These are phyloP conservation scores for Tanytarsus gracilentus DNA, from an alignment of 2,888 invertebrate genomes.

Conservation along the genomic window DNA sequence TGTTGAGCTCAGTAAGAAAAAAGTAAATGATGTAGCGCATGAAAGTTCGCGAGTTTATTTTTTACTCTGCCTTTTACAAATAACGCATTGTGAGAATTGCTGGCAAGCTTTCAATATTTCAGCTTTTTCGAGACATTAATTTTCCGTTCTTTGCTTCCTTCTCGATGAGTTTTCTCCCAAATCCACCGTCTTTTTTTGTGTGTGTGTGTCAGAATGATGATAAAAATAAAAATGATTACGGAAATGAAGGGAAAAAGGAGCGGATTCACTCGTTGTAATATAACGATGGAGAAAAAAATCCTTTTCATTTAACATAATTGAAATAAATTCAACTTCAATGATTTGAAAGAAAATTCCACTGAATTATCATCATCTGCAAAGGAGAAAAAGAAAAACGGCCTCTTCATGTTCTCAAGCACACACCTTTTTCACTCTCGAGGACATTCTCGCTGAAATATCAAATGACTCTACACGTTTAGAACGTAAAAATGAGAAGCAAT, in stretches of 20 bases:
- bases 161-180: not conserved
- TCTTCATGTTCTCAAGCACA: too few relatives aligned
- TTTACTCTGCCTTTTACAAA: too few relatives aligned
- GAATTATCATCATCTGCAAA: constrained; percentile 18
- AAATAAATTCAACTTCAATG: constrained; percentile 28
- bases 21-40: constrained; percentile 18
- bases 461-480: too few relatives aligned
- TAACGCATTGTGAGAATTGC: constrained; percentile 19
- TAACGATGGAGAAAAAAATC: constrained; percentile 5
- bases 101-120: constrained; percentile 24
- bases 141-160: not conserved
- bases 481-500: too few relatives aligned
- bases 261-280: not conserved
- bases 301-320: constrained; percentile 26
- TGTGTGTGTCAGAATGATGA: not conserved
- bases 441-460: too few relatives aligned
- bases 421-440: too few relatives aligned
- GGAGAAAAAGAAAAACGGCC: not conserved
- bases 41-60: constrained; percentile 14
- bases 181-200: not conserved
- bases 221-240: constrained; percentile 18
- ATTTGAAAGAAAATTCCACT: constrained; percentile 14
- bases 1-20: not conserved
- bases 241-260: constrained; percentile 3
- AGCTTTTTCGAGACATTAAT: constrained; percentile 25